phyloP scores from a whole-genome alignment of 2,888 invertebrate genomes.

The Ophraella communa region DNA sequence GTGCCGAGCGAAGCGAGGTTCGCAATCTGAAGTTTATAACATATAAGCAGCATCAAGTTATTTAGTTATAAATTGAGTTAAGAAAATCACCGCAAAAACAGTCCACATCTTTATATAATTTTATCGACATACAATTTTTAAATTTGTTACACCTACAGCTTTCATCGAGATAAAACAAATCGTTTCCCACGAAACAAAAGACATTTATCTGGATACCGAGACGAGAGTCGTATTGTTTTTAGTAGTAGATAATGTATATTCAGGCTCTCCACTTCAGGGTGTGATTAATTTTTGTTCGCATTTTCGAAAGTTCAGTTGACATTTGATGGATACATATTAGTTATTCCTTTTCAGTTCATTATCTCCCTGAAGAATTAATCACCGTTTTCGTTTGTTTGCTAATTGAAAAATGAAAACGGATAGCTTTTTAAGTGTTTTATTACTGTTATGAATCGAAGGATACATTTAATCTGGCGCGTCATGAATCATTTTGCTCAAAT shows the following conservation, averaged over 20 bases:
- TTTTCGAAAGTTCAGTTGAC: conserved; percentile 33
- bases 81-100: too few relatives aligned
- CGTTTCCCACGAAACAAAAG: conserved; percentile 7
- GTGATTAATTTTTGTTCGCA: conserved; percentile 51
- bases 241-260: conserved; percentile 48
- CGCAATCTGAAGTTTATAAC: too few relatives aligned
- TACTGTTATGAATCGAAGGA: neutral
- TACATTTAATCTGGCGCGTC: neutral
- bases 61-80: too few relatives aligned
- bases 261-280: conserved; percentile 45
- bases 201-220: conserved; percentile 46
- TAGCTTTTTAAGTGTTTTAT: conserved; percentile 35
- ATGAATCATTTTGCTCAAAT: neutral
- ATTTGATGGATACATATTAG: conserved; percentile 44
- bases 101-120: too few relatives aligned
- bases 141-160: too few relatives aligned
- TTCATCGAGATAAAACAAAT: neutral
- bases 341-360: conserved; percentile 45
- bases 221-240: conserved; percentile 43
- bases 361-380: conserved; percentile 39
- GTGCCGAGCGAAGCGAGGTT: too few relatives aligned
- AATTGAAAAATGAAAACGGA: conserved; percentile 42
- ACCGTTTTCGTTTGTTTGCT: conserved; percentile 23
- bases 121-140: too few relatives aligned
- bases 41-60: too few relatives aligned